Conservation (phyloP, 1,140 invertebrate genomes). For the Arion vulgaris region DNA sequence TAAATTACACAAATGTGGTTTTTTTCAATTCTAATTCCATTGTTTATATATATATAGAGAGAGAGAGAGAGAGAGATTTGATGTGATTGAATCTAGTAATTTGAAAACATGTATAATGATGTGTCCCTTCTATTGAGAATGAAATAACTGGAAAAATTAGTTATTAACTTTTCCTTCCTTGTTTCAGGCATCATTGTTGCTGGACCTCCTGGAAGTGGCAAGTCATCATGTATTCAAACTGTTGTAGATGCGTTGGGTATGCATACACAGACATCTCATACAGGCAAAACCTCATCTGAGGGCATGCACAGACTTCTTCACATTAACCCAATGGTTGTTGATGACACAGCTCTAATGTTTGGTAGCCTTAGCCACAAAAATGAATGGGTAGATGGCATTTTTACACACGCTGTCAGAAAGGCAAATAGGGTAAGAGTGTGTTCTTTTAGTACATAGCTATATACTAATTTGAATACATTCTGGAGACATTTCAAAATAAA, state of each 20-base stretch:
- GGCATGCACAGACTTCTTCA: slow-evolving; percentile 67
- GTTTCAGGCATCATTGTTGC: slow-evolving; percentile 68
- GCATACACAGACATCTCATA: slow-evolving; percentile 52
- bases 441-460: neutral
- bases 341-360: slow-evolving; percentile 69
- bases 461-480: too few relatives aligned
- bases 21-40: too few relatives aligned
- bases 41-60: too few relatives aligned
- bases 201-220: slow-evolving; percentile 71
- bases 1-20: too few relatives aligned
- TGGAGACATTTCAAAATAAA: too few relatives aligned
- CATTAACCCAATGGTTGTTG: slow-evolving; percentile 71
- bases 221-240: slow-evolving; percentile 69
- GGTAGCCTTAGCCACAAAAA: slow-evolving; percentile 66
- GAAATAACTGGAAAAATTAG: neutral
- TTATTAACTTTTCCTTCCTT: neutral
- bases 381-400: slow-evolving; percentile 71
- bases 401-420: slow-evolving; percentile 69
- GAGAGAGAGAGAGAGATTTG: too few relatives aligned
- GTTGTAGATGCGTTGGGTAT: slow-evolving; percentile 68
- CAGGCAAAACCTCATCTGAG: slow-evolving; percentile 52
- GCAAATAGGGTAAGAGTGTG: slow-evolving; percentile 67
- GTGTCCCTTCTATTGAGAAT: too few relatives aligned
- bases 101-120: too few relatives aligned
- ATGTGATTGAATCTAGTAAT: too few relatives aligned